These are phyloP conservation scores for Tricholauxania praeusta DNA, from an alignment of 2,888 invertebrate genomes.

Conservation along the genomic window DNA sequence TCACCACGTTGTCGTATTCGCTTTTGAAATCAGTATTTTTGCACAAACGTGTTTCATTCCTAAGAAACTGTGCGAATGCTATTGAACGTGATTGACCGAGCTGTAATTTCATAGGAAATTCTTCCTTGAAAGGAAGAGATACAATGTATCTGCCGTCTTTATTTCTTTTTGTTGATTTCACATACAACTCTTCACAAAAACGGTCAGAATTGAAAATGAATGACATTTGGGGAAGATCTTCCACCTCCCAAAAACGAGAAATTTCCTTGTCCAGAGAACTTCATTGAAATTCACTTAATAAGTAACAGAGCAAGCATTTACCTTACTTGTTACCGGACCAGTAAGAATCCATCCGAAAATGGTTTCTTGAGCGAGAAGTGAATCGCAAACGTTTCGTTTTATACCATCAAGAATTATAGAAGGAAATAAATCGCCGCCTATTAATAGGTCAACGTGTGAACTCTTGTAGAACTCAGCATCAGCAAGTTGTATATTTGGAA, in stretches of 20 bases:
- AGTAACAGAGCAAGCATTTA: too few species aligned
- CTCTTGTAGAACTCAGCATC: too few species aligned
- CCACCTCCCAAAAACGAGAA: too few species aligned
- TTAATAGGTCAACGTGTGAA: too few species aligned
- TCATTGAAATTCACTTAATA: too few species aligned
- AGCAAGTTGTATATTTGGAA: too few species aligned
- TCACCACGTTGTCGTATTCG: slow-evolving; percentile 21
- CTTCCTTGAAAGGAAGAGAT: slow-evolving; percentile 1
- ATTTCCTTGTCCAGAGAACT: too few species aligned
- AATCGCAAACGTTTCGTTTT: slow-evolving; percentile 15
- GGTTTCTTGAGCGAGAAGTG: slow-evolving; percentile 34
- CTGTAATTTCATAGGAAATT: background rate
- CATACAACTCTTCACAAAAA: background rate
- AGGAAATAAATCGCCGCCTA: too few species aligned
- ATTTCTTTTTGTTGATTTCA: background rate
- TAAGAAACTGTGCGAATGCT: slow-evolving; percentile 13
- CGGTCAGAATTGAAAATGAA: background rate
- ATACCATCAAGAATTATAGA: too few species aligned
- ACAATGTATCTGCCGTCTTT: background rate
- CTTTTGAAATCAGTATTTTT: background rate
- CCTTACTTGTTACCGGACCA: too few species aligned
- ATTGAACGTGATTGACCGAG: slow-evolving; percentile 8
- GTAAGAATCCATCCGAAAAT: slow-evolving; percentile 40
- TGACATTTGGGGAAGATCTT: background rate
- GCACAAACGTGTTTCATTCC: slow-evolving; percentile 22